These are phyloP conservation scores for Choristoneura rosaceana DNA, from an alignment of 2,888 invertebrate genomes.

Conservation along the genomic window DNA sequence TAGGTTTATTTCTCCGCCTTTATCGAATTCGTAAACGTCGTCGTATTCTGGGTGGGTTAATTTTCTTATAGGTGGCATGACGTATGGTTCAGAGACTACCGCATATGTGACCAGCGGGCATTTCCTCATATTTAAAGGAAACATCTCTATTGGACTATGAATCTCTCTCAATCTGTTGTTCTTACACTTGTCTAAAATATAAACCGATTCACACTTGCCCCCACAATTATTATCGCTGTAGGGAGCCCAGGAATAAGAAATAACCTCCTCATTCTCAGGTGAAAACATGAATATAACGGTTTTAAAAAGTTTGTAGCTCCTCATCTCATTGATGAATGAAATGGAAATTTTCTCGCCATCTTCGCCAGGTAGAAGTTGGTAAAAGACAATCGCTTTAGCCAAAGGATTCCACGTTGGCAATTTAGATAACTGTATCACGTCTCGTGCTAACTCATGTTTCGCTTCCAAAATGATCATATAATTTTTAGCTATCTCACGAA, in stretches of 20 bases:
- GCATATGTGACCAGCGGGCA: conserved; percentile 77
- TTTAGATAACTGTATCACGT: conserved; percentile 77
- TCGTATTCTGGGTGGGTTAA: conserved; percentile 57
- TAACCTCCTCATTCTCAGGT: conserved; percentile 61
- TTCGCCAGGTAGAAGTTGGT: conserved; percentile 66
- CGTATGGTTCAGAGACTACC: conserved; percentile 78
- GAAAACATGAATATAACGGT: conserved; percentile 75
- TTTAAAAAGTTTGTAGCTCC: conserved; percentile 70
- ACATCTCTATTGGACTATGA: conserved; percentile 65
- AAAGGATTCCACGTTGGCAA: conserved; percentile 83
- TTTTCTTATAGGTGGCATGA: conserved; percentile 72
- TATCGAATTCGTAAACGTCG: conserved; percentile 70
- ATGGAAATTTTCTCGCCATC: conserved; percentile 63
- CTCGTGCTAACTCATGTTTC: conserved; percentile 73
- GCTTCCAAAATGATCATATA: conserved; percentile 83
- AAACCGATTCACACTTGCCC: conserved; percentile 71
- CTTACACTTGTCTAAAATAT: conserved; percentile 73
- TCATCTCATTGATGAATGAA: conserved; percentile 73
- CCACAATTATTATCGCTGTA: conserved; percentile 76
- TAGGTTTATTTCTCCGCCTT: conserved; percentile 77
- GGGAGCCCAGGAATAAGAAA: conserved; percentile 78
- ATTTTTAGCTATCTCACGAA: conserved; percentile 83
- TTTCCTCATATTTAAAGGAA: conserved; percentile 72
- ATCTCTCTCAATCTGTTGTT: conserved; percentile 62
- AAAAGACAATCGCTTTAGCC: conserved; percentile 78